Evolutionary conservation across 2,113 vertebrate species (phyloP).

Genomic region (Tetraodon nigroviridis): DNA sequence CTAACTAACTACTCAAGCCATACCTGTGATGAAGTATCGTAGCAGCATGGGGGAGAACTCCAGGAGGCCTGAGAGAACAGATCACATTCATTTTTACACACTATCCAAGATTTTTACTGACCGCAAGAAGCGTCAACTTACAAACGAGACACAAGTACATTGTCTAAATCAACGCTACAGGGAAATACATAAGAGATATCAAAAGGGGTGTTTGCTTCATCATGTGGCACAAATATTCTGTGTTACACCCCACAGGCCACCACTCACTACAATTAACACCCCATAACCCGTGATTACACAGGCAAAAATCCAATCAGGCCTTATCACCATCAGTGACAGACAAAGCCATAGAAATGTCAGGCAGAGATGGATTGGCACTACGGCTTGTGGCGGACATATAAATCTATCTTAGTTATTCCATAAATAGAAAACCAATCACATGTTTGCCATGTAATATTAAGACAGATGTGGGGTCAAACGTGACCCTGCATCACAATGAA

Average conservation of each 20-base stretch:
- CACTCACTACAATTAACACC: constrained; percentile 63
- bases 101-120: constrained; percentile 13
- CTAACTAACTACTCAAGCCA: constrained; percentile 36
- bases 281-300: constrained; percentile 61
- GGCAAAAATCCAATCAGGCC: constrained; percentile 61
- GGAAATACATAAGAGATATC: constrained; percentile 7
- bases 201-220: not conserved
- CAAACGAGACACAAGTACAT: constrained; percentile 26
- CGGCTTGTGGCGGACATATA: constrained; percentile 45
- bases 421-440: constrained; percentile 68
- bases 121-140: constrained; percentile 2
- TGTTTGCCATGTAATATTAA: constrained; percentile 62
- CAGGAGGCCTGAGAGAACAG: constrained; percentile 68
- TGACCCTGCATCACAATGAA: constrained; percentile 45
- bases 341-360: constrained; percentile 41
- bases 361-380: constrained; percentile 58
- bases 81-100: constrained; percentile 46
- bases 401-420: constrained; percentile 66
- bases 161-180: constrained; percentile 23
- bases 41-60: constrained; percentile 69
- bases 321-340: constrained; percentile 45
- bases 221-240: constrained; percentile 22
- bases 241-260: constrained; percentile 51
- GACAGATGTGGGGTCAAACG: constrained; percentile 62
- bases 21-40: constrained; percentile 73